phyloP scores from a whole-genome alignment of 2,113 vertebrate species.

The Pungitius pungitius region DNA sequence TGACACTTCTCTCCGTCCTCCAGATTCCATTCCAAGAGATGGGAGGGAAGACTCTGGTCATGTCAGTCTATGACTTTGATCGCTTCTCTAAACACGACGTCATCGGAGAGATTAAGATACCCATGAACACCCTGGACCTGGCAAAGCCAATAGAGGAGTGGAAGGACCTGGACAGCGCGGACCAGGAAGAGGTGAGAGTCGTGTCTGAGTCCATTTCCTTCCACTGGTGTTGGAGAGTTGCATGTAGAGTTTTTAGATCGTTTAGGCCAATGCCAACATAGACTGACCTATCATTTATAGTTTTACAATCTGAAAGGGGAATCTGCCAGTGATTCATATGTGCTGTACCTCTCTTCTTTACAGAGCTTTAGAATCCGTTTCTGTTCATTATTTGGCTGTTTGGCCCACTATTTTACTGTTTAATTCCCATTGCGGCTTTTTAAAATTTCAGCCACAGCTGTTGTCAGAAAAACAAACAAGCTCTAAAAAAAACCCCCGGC shows the following conservation, averaged over 20 bases:
- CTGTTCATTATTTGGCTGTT: background rate
- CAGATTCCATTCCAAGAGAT: slow-evolving; percentile 97
- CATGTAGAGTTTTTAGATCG: background rate
- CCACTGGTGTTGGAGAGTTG: background rate
- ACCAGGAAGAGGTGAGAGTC: slow-evolving; percentile 92
- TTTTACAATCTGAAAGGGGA: background rate
- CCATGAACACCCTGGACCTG: slow-evolving; percentile 96
- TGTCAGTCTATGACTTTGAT: slow-evolving; percentile 98
- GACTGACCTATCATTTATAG: background rate
- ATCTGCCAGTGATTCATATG: too few relatives aligned
- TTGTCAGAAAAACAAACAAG: background rate
- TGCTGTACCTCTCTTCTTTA: background rate
- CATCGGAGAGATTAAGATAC: slow-evolving; percentile 93
- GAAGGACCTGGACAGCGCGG: slow-evolving; percentile 93
- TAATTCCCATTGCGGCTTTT: background rate
- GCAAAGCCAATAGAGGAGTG: slow-evolving; percentile 97
- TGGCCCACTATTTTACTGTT: background rate
- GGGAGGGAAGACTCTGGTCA: slow-evolving; percentile 94
- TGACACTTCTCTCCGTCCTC: slow-evolving; percentile 20
- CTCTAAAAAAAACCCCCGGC: background rate
- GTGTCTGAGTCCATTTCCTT: background rate
- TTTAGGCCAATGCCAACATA: background rate
- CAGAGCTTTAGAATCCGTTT: background rate
- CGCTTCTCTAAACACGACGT: slow-evolving; percentile 98
- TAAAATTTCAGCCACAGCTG: background rate